These are phyloP conservation scores for Barbus barbus DNA, from an alignment of 2,113 vertebrate species.

Conservation along the genomic window DNA sequence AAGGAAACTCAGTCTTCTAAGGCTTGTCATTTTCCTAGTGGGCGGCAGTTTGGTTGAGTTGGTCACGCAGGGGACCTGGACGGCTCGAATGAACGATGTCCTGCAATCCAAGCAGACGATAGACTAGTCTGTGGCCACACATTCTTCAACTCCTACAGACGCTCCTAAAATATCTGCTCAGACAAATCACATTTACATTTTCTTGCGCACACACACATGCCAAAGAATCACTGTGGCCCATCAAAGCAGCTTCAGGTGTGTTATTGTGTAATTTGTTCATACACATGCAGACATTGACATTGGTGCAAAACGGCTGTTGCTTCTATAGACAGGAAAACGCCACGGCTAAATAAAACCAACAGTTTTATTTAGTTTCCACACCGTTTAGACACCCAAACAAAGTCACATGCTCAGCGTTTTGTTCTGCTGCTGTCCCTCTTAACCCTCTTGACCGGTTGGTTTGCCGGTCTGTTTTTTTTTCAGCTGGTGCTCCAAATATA, in stretches of 20 bases:
- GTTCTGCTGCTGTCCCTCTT: background rate
- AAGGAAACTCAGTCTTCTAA: slow-evolving; percentile 58
- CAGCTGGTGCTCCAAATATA: background rate
- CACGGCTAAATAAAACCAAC: background rate
- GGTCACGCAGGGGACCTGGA: slow-evolving; percentile 71
- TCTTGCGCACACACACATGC: background rate
- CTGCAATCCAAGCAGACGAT: slow-evolving; percentile 64
- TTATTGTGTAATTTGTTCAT: background rate
- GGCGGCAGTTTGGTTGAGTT: slow-evolving; percentile 72
- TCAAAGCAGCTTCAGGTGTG: background rate
- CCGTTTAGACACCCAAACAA: slow-evolving; percentile 63
- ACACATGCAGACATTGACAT: background rate
- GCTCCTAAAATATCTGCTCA: slow-evolving; percentile 67
- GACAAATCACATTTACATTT: slow-evolving; percentile 45
- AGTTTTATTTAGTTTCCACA: slow-evolving; percentile 15
- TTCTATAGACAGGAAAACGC: background rate
- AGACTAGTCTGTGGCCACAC: slow-evolving; percentile 68
- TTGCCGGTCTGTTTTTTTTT: background rate
- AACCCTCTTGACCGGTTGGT: background rate
- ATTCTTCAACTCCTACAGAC: slow-evolving; percentile 76
- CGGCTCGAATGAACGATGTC: too few relatives aligned
- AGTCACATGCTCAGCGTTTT: slow-evolving; percentile 57
- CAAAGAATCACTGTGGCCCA: background rate
- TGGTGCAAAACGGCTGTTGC: background rate
- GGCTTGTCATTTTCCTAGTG: slow-evolving; percentile 78